These are phyloP conservation scores for Oikopleura albicans DNA, from an alignment of 23 tunicate species.

Conservation along the genomic window DNA sequence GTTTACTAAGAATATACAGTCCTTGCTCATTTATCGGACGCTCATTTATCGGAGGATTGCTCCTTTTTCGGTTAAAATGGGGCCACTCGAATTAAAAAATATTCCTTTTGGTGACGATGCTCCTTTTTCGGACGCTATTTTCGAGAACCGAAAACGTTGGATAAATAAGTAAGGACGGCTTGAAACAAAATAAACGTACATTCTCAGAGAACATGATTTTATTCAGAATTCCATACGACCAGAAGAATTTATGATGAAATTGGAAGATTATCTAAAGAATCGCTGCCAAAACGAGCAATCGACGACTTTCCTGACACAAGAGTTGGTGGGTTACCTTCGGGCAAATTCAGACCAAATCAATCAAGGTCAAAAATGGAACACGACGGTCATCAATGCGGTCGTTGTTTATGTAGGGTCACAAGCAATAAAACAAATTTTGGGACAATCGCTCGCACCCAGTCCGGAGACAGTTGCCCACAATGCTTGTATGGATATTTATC, in stretches of 20 bases:
- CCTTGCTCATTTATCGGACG: no score
- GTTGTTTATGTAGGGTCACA: constrained; percentile 83
- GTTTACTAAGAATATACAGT: no score
- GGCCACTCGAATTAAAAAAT: no score
- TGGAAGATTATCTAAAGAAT: constrained; percentile 66
- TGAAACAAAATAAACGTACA: no score
- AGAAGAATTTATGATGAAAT: constrained; percentile 32
- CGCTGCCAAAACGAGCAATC: constrained; percentile 26
- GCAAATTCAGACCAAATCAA: constrained; percentile 17
- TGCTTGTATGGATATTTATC: constrained; percentile 82
- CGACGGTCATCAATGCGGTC: constrained; percentile 69
- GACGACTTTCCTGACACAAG: constrained; percentile 37
- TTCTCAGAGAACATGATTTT: neutral
- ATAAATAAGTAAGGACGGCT: no score
- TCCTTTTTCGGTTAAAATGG: no score
- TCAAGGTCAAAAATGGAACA: constrained; percentile 52
- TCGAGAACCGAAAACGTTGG: no score
- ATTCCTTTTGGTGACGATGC: no score
- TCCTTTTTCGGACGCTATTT: no score
- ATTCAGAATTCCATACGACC: constrained; percentile 19
- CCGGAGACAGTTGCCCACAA: constrained; percentile 77
- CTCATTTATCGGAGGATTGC: no score
- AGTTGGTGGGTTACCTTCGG: neutral
- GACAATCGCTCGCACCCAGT: constrained; percentile 43
- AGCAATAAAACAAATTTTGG: constrained; percentile 57